A percentile compares a stretch with the other conserved stretches of the same genome.
Evolutionary conservation across 2,113 vertebrate species (phyloP).

Genomic region (Eulemur macaco): DNA sequence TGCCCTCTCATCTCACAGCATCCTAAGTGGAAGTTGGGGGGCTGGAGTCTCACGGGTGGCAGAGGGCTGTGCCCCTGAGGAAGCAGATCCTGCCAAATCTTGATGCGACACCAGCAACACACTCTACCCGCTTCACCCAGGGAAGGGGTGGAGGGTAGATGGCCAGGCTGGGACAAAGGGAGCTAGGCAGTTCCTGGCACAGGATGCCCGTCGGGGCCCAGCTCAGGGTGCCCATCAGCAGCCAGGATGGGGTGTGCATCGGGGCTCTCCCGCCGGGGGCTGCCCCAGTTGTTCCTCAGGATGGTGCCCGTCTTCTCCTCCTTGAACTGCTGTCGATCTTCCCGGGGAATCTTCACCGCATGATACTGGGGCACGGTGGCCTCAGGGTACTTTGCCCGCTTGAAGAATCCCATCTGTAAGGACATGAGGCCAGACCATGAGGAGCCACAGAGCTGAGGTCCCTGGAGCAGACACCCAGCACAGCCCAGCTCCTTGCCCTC

Average conservation of each 20-base stretch:
- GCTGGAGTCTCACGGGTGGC: not conserved
- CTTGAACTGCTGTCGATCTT: slow-evolving; percentile 90
- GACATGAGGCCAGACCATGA: not conserved
- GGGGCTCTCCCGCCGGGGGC: slow-evolving; percentile 81
- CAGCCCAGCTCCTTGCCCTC: not conserved
- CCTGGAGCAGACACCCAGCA: not conserved
- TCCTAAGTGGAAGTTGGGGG: not conserved
- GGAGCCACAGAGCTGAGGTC: not conserved
- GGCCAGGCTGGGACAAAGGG: not conserved
- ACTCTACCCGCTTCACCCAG: not conserved
- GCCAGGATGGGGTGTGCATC: slow-evolving; percentile 66
- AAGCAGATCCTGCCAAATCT: slow-evolving; percentile 8
- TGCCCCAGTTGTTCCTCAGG: slow-evolving; percentile 92
- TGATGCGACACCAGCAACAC: not conserved
- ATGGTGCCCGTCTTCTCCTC: slow-evolving; percentile 89
- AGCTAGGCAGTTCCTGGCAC: slow-evolving; percentile 41
- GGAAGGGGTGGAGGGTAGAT: not conserved
- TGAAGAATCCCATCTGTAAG: slow-evolving; percentile 94
- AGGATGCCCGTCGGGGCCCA: not conserved
- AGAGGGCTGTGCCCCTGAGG: slow-evolving; percentile 2
- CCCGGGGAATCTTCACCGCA: slow-evolving; percentile 92
- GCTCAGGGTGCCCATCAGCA: slow-evolving; percentile 50
- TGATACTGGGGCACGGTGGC: slow-evolving; percentile 94
- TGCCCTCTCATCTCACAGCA: slow-evolving; percentile 4
- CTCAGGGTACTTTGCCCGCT: slow-evolving; percentile 84